These are phyloP conservation scores for Axea sp. DNA, from an alignment of 2,888 invertebrate genomes.

Conservation along the genomic window DNA sequence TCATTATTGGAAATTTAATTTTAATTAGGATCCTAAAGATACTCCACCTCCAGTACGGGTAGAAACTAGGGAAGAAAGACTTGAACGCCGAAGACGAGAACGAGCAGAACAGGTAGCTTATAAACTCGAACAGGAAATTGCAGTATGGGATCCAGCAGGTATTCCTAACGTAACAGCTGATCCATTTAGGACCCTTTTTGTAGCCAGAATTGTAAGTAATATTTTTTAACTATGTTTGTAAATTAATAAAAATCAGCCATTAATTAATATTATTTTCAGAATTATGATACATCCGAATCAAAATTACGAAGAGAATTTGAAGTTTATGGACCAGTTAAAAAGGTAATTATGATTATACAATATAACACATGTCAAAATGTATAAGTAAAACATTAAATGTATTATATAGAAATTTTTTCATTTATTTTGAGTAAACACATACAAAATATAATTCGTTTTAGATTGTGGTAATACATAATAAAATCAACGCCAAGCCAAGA, in stretches of 20 bases:
- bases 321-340: constrained; percentile 97
- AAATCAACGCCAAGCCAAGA: constrained; percentile 93
- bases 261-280: constrained; percentile 81
- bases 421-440: too few relatives aligned
- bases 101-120: constrained; percentile 98
- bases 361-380: too few relatives aligned
- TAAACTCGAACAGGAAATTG: constrained; percentile 98
- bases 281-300: constrained; percentile 99
- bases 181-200: constrained; percentile 98
- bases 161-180: constrained; percentile 90
- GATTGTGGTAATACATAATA: constrained; percentile 94
- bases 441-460: constrained; percentile 80
- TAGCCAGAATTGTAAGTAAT: constrained; percentile 97
- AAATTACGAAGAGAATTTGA: constrained; percentile 98
- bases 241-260: neutral
- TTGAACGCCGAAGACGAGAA: constrained; percentile 93
- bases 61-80: constrained; percentile 95
- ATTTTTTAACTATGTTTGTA: too few relatives aligned
- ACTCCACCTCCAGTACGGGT: constrained; percentile 97
- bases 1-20: neutral
- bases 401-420: too few relatives aligned
- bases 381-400: too few relatives aligned
- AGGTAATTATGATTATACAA: constrained; percentile 82
- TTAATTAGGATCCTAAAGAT: constrained; percentile 92
- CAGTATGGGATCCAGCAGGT: constrained; percentile 95